Conservation (phyloP, 2,888 invertebrate genomes). For the Ennomos quercinarius region DNA sequence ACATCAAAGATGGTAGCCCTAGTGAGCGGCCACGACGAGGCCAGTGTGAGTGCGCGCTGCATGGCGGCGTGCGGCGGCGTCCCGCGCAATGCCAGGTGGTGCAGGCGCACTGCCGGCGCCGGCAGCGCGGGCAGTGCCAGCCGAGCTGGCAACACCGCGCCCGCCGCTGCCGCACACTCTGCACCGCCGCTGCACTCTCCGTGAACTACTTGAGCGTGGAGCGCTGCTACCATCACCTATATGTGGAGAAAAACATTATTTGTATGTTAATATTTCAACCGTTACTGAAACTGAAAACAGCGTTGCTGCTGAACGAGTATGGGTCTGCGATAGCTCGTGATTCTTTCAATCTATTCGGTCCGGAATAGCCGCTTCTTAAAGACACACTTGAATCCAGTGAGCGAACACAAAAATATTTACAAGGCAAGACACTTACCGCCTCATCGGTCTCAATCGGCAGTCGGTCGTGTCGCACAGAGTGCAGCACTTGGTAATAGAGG, state of each 20-base stretch:
- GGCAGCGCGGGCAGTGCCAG: constrained; percentile 93
- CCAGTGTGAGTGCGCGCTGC: constrained; percentile 96
- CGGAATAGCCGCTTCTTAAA: too few species aligned
- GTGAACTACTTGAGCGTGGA: constrained; percentile 96
- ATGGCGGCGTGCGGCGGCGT: constrained; percentile 95
- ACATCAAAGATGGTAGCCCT: constrained; percentile 97
- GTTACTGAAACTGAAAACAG: too few species aligned
- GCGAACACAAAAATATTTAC: too few species aligned
- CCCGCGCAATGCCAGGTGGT: constrained; percentile 95
- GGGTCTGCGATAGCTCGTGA: too few species aligned
- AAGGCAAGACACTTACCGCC: constrained; percentile 88
- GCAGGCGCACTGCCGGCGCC: constrained; percentile 94
- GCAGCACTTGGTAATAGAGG: constrained; percentile 96
- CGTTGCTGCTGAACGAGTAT: too few species aligned
- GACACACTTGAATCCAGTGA: too few species aligned
- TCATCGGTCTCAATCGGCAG: constrained; percentile 97
- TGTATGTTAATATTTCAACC: too few species aligned
- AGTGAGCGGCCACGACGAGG: constrained; percentile 97
- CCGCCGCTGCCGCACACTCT: constrained; percentile 90
- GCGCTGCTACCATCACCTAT: constrained; percentile 96
- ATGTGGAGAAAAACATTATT: too few species aligned
- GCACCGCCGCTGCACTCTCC: constrained; percentile 92
- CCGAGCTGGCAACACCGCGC: constrained; percentile 92
- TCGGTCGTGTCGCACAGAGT: constrained; percentile 95
- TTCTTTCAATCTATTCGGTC: too few species aligned